Evolutionary conservation across 2,888 invertebrate genomes (phyloP), one percentile per base, ranked within the genome.

Genomic region (Andrena praecox): DNA sequence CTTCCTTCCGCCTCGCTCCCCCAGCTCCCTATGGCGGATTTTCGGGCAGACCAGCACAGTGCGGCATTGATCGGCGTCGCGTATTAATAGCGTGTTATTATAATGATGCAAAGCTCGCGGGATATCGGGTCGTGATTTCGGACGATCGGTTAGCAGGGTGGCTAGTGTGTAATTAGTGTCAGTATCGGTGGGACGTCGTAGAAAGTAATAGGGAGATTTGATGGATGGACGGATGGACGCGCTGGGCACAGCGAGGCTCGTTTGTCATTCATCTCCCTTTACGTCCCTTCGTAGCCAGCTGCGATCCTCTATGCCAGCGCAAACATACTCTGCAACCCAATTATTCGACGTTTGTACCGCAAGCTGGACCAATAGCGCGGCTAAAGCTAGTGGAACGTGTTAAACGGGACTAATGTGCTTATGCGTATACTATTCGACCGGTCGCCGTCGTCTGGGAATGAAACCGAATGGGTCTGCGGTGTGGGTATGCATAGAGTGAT

Each of bases 331-430:
- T 73, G 35, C 72, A 78, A 86, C 69, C 84, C 75, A 81, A 85
- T 86, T 85, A 82, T 78, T 60, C 68, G 63, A 72, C 74, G 85
- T 77, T 86, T 79, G 68, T 77, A 72, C 77, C 78, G 71, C 80
- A 76, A 82, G 54, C 82, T 72, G 68, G 77, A 50, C 10, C 63
- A 77, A 71, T 73, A 73, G 29, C 64, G 31, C 29, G 62, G 76
- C 73, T 80, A 77, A 85, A 85, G 82, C 85, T 69, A 74, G 77
- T 75, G 82, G 72, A 85, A 82, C 77, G 77, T 59, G 85, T 86
- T 82, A 76, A 85, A 79, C 12, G 60, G 75, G 67, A 78, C 80
- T 80, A 77, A 86, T 74, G 76, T 66, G 73, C 80, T 82, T 80
- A 80, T 74, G 79, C 54, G 64, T 72, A 76, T 84, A 20, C 74